Percentiles rank a stretch among this genome's conserved stretches.
These are phyloP conservation scores for Sciaenops ocellatus DNA, from an alignment of 2,797 vertebrate species.

Conservation along the genomic window DNA sequence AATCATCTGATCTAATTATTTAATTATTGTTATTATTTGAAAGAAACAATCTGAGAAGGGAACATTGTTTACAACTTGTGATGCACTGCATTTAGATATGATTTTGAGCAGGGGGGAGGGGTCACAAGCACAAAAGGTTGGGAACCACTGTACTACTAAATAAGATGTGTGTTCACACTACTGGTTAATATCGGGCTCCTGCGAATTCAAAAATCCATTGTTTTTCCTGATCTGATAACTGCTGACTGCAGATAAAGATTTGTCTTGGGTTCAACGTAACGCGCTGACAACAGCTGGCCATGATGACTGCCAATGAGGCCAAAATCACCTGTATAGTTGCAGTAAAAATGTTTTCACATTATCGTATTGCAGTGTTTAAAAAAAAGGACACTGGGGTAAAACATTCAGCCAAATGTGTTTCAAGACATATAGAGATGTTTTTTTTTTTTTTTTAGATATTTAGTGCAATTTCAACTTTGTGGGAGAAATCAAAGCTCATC, in stretches of 20 bases:
- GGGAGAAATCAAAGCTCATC: background rate
- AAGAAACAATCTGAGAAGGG: background rate
- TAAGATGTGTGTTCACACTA: background rate
- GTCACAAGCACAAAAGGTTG: background rate
- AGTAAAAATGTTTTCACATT: conserved; percentile 28
- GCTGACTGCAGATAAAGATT: background rate
- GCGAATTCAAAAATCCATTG: background rate
- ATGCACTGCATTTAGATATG: background rate
- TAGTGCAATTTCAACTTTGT: conserved; percentile 59
- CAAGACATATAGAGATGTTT: conserved; percentile 1
- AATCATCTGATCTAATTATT: background rate
- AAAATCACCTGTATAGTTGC: background rate
- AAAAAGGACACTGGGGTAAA: conserved; percentile 1
- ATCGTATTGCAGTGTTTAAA: conserved; percentile 19
- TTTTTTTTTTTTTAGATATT: conserved; percentile 5
- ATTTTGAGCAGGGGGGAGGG: background rate
- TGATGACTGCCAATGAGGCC: background rate
- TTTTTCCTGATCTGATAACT: no score
- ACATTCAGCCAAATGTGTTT: conserved; percentile 33
- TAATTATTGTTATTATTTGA: background rate
- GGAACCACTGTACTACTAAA: conserved; percentile 4
- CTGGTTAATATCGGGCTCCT: background rate
- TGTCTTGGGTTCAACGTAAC: background rate
- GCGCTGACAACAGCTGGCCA: background rate
- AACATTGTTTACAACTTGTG: background rate